phyloP scores from a whole-genome alignment of 2,888 invertebrate genomes.

The Noctua janthe region DNA sequence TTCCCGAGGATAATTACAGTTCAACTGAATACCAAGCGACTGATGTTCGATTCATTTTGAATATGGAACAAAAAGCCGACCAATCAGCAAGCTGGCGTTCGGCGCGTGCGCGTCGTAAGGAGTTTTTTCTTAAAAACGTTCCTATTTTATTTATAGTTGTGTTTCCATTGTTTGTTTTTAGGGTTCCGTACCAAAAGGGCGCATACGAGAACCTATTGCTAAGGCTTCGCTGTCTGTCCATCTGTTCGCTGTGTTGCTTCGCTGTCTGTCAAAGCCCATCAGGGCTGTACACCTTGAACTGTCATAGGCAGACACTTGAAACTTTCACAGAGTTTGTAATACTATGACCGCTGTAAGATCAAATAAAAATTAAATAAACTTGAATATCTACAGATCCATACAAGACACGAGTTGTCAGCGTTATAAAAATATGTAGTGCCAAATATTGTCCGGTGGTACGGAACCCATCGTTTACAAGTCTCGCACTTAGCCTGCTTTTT shows the following conservation, averaged over 20 bases:
- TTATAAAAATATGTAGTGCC: neutral
- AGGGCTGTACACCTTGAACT: neutral
- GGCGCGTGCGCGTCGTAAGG: constrained; percentile 80
- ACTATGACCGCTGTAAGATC: neutral
- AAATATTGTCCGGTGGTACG: neutral
- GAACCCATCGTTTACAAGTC: neutral
- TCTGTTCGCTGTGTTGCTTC: too few relatives aligned
- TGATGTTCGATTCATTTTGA: constrained; percentile 74
- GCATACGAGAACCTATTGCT: neutral
- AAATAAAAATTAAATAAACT: neutral
- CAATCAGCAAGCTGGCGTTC: constrained; percentile 80
- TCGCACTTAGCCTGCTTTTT: constrained; percentile 15
- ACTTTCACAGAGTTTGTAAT: neutral
- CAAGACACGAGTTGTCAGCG: neutral
- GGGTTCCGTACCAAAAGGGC: neutral
- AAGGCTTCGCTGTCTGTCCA: neutral
- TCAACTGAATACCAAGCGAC: constrained; percentile 69
- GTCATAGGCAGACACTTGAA: neutral
- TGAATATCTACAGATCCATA: neutral
- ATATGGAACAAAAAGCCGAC: constrained; percentile 80
- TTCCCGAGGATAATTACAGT: constrained; percentile 73
- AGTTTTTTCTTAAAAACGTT: constrained; percentile 61
- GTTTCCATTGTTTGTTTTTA: constrained; percentile 29
- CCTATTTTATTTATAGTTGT: constrained; percentile 69
- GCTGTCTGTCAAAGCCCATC: neutral